A percentile compares a stretch with the other conserved stretches of the same genome.
phyloP scores from a whole-genome alignment of 2,797 vertebrate genomes.

The Poeciliopsis gracilis region DNA sequence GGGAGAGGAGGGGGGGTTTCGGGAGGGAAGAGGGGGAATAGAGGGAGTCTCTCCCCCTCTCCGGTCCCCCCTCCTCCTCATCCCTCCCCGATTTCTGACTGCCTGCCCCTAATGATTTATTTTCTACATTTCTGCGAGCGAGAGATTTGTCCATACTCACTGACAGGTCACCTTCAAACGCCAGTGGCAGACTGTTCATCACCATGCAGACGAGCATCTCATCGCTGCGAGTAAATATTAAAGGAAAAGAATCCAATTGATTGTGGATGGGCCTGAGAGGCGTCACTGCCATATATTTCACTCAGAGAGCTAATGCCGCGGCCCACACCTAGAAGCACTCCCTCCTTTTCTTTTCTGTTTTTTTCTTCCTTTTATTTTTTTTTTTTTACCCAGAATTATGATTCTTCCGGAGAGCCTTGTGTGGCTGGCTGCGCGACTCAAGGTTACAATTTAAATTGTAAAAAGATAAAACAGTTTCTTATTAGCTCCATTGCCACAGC shows the following conservation, averaged over 20 bases:
- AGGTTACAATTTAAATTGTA: constrained; percentile 93
- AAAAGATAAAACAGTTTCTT: constrained; percentile 92
- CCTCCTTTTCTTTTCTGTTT: constrained; percentile 40
- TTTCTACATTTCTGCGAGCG: constrained; percentile 99
- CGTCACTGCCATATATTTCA: constrained; percentile 94
- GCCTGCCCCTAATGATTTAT: constrained; percentile 99
- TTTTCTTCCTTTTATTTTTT: constrained; percentile 44
- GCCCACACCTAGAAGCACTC: constrained; percentile 74
- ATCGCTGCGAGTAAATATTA: constrained; percentile 99
- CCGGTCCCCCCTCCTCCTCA: neutral
- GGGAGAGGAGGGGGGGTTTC: constrained; percentile 55
- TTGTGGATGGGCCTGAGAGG: constrained; percentile 95
- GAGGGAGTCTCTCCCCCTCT: constrained; percentile 27
- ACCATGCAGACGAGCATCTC: constrained; percentile 99
- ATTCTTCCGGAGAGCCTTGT: constrained; percentile 84
- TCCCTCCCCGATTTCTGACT: constrained; percentile 78
- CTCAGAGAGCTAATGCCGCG: constrained; percentile 90
- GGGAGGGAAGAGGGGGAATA: neutral
- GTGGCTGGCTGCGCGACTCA: constrained; percentile 85
- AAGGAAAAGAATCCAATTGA: constrained; percentile 99
- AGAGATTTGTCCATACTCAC: constrained; percentile 99
- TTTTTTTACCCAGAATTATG: constrained; percentile 82
- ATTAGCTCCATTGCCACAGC: constrained; percentile 88
- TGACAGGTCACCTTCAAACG: constrained; percentile 99
- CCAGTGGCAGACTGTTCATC: constrained; percentile 99